Base-by-base conservation (phyloP, 2,797 vertebrate genomes). In the Myotis pilosus region DNA sequence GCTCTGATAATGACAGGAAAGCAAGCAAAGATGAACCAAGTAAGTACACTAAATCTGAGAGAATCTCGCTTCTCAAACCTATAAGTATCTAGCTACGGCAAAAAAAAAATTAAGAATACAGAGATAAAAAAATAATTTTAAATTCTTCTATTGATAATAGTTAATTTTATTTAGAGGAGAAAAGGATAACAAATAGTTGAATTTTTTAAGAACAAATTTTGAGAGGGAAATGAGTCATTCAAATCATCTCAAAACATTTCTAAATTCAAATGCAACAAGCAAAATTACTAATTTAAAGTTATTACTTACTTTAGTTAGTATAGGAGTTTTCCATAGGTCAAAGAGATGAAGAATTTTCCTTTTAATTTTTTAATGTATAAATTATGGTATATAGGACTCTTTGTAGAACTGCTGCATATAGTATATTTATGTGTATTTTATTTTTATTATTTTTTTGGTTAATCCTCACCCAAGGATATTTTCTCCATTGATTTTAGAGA, bases 181-280 rank as follows among this genome's bases (percentile, higher is more conserved):
- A 36, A 53, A 89, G 78, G 30, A 8, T 51, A 94, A 95, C 19
- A 87, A 94, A 95, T 8, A 81, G 44, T 16, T 89, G 13, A 75
- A 92, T 81, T 86, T 51, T 12, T 36, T 36, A 86, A 53, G 55
- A 92, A 91, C 53, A 96, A 64, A 95, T 78, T 95, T 49, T 94
- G 81, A 94, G 44, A 91, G 36, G 17, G n/a, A 88, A 95, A 89
- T 51, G 15, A 96, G 38, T 2, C 41, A 89, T 62, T 88, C 28
- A 36, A 87, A 84, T 87, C 16, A 84, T 68, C 30, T 84, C 64
- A 8, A 66, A 66, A 91, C 80, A 71, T 68, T 49, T 79, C 79
- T 78, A 51, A 91, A 41, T 55, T 71, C 53, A 80, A 86, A 75
- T n/a, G 57, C 57, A 93, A 83, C 5, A 92, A 92, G 33, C 36